These are phyloP conservation scores for Masnerella sp. DNA, from an alignment of 2,888 invertebrate species.

Conservation along the genomic window DNA sequence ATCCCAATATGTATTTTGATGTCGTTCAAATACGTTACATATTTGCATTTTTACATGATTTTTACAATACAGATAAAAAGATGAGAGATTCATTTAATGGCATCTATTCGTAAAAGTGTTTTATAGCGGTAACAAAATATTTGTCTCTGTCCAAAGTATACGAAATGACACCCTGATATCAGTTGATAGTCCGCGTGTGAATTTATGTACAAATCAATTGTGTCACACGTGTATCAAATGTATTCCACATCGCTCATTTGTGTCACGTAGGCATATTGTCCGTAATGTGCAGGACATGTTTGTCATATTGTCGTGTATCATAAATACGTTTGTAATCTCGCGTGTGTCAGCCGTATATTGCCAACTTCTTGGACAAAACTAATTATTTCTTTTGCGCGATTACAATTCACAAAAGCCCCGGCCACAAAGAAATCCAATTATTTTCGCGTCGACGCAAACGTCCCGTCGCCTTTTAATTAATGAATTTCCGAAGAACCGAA, in stretches of 20 bases:
- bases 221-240: conserved; percentile 36
- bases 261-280: conserved; percentile 23
- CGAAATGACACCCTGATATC: conserved; percentile 5
- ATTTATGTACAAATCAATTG: conserved; percentile 25
- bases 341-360: conserved; percentile 6
- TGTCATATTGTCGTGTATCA: conserved; percentile 16
- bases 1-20: no score
- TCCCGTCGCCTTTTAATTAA: no score
- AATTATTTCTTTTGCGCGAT: conserved; percentile 10
- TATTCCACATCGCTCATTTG: conserved; percentile 31
- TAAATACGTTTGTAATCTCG: conserved; percentile 22
- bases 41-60: no score
- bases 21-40: no score
- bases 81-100: no score
- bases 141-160: background rate
- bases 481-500: no score
- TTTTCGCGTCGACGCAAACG: no score
- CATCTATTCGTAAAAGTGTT: no score
- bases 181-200: background rate
- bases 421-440: conserved; percentile 14
- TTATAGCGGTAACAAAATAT: background rate
- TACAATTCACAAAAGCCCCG: background rate
- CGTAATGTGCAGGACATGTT: conserved; percentile 22
- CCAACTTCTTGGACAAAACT: conserved; percentile 20
- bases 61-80: no score